Evolutionary conservation across 2,888 invertebrate species (phyloP), one percentile per base, ranked within the genome.

Genomic region (Entomobrya proxima): DNA sequence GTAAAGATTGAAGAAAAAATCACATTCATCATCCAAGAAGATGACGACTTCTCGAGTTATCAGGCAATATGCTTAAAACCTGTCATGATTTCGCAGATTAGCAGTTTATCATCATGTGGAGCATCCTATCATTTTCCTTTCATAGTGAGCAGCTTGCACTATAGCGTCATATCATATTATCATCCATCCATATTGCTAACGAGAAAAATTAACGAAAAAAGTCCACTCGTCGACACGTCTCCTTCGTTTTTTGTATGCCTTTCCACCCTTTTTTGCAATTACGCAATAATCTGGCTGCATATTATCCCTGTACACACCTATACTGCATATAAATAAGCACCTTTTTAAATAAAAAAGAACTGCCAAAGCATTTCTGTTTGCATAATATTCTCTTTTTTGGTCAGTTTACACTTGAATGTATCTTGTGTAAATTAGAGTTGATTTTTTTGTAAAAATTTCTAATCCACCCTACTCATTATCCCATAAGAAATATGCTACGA

Each of bases 81-180:
- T 86, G 86, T 86, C 86, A 82, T 86, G 86, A 86, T 82, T 82
- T 86, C 81, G 86, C 86, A 86, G 86, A 86, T 86, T 86, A 81
- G 69, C 75, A 80, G 86, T 86, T 81, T 86, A 81, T 86, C 86
- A 82, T 82, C 81, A 81, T 81, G 82, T 77, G 64, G 50, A 82
- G 77, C 64, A 86, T 86, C 77, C 82, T 77, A 82, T 86, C 30
- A 82, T 86, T 81, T 86, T 81, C 85, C 35, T 80, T 85, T 85
- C 80, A 85, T 84, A 72, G 58, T 77, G 55, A 61, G 77, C 78
- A 84, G 72, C 40, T 58, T 55, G 37, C 47, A n/a, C n/a, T n/a
- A 75, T 55, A n/a, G n/a, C n/a, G n/a, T n/a, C n/a, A n/a, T n/a
- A n/a, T n/a, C n/a, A n/a, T n/a, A n/a, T n/a, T n/a, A n/a, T n/a